A percentile compares a stretch with the other conserved stretches of the same genome.
phyloP scores from a whole-genome alignment of 2,797 vertebrate genomes.

The Oryzias sinensis region DNA sequence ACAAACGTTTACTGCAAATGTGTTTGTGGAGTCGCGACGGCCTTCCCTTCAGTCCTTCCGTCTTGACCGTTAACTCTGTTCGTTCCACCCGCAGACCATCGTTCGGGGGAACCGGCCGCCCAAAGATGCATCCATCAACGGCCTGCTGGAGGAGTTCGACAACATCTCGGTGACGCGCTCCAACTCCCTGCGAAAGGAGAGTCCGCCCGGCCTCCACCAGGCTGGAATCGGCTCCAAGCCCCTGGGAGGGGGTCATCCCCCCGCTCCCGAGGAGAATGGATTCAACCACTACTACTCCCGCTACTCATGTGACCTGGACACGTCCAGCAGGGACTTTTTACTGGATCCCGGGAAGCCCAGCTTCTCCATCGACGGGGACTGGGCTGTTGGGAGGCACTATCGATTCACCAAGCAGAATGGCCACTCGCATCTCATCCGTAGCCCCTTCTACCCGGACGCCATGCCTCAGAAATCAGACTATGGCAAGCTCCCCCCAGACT shows the following conservation, averaged over 20 bases:
- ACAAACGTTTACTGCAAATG: slow-evolving; percentile 32
- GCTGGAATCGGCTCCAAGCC: slow-evolving; percentile 82
- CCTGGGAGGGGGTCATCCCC: slow-evolving; percentile 59
- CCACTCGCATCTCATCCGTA: slow-evolving; percentile 82
- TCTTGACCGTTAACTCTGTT: slow-evolving; percentile 53
- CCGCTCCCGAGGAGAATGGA: slow-evolving; percentile 88
- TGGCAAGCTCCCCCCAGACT: slow-evolving; percentile 86
- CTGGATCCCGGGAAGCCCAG: slow-evolving; percentile 80
- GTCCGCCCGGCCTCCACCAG: slow-evolving; percentile 86
- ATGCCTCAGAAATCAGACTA: slow-evolving; percentile 86
- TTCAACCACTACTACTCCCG: slow-evolving; percentile 88
- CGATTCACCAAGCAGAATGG: slow-evolving; percentile 88
- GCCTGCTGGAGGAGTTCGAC: slow-evolving; percentile 96
- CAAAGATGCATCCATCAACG: slow-evolving; percentile 93
- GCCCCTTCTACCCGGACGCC: slow-evolving; percentile 87
- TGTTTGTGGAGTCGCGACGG: slow-evolving; percentile 34
- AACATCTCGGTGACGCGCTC: slow-evolving; percentile 96
- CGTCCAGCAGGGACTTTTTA: slow-evolving; percentile 79
- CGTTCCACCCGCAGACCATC: slow-evolving; percentile 84
- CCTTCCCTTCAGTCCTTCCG: slow-evolving; percentile 28
- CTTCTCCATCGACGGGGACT: slow-evolving; percentile 79
- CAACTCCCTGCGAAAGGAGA: slow-evolving; percentile 95
- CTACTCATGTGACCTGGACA: slow-evolving; percentile 91
- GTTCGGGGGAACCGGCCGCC: slow-evolving; percentile 93
- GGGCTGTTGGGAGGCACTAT: slow-evolving; percentile 81